phyloP scores from a whole-genome alignment of 2,888 invertebrate species.

The Scaptomyza polygonia region DNA sequence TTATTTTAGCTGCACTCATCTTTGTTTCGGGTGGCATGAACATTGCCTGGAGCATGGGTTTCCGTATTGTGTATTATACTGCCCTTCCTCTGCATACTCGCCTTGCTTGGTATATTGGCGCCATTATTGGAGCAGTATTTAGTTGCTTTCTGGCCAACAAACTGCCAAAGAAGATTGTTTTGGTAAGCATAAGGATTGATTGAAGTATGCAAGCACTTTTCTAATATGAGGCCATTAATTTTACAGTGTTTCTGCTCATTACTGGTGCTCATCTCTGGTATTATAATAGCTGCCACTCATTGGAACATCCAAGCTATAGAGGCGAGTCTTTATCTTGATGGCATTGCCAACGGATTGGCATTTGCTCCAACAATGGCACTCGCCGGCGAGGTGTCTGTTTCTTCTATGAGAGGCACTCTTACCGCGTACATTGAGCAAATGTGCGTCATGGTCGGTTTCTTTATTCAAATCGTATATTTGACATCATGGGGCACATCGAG shows the following conservation, averaged over 20 bases:
- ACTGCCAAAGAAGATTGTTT: constrained; percentile 66
- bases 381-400: constrained; percentile 70
- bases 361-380: constrained; percentile 76
- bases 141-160: constrained; percentile 60
- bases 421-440: constrained; percentile 57
- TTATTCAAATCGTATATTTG: constrained; percentile 62
- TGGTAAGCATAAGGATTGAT: constrained; percentile 54
- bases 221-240: neutral
- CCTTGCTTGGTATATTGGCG: constrained; percentile 80
- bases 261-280: constrained; percentile 72
- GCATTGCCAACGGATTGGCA: constrained; percentile 76
- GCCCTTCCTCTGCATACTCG: constrained; percentile 4
- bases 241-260: constrained; percentile 55
- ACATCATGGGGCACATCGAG: constrained; percentile 6
- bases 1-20: constrained; percentile 61
- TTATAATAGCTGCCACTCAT: constrained; percentile 50
- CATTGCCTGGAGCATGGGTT: constrained; percentile 70
- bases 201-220: neutral
- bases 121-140: constrained; percentile 72
- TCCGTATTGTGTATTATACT: neutral
- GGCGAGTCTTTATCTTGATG: constrained; percentile 76
- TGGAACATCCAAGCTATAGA: constrained; percentile 33
- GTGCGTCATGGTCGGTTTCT: constrained; percentile 59
- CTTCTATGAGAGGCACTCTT: constrained; percentile 62
- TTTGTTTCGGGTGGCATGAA: constrained; percentile 79